phyloP scores from a whole-genome alignment of 2,113 vertebrate genomes.

The Andinoacara biseriatus region DNA sequence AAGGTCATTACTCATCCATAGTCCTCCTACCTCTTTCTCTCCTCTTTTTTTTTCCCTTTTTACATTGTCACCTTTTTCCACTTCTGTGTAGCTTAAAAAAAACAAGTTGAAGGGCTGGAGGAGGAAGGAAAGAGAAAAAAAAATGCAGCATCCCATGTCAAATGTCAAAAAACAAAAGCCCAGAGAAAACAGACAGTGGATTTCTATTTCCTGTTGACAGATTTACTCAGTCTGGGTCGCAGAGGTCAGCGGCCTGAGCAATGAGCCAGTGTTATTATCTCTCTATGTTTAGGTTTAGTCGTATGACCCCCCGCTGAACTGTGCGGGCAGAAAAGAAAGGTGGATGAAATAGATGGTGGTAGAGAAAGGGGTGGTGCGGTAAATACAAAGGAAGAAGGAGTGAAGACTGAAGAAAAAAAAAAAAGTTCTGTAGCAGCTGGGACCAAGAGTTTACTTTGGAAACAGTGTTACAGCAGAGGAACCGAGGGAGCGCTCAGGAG shows the following conservation, averaged over 20 bases:
- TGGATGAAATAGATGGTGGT: conserved; percentile 40
- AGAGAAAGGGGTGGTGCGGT: background rate
- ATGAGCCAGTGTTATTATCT: conserved; percentile 35
- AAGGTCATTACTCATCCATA: conserved; percentile 60
- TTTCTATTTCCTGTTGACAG: conserved; percentile 30
- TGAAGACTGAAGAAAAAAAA: conserved; percentile 27
- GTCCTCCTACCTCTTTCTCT: background rate
- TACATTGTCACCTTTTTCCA: background rate
- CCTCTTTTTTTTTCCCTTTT: background rate
- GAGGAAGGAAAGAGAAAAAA: conserved; percentile 8
- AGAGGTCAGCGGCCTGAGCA: conserved; percentile 59
- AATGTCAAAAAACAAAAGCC: conserved; percentile 54
- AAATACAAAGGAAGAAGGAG: conserved; percentile 49
- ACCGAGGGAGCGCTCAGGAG: background rate
- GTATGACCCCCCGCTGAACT: conserved; percentile 67
- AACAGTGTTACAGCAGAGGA: conserved; percentile 71
- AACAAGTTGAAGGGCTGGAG: background rate
- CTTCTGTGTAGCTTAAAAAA: conserved; percentile 4
- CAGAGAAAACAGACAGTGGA: conserved; percentile 31
- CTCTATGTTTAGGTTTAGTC: conserved; percentile 11
- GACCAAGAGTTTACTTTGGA: conserved; percentile 74
- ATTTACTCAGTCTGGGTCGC: conserved; percentile 31
- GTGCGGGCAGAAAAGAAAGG: conserved; percentile 21
- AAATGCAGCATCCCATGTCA: conserved; percentile 34
- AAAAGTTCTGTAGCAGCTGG: conserved; percentile 76